Evolutionary conservation across 1,140 invertebrate species (phyloP).

Genomic region (Sycophaga agraensis): DNA sequence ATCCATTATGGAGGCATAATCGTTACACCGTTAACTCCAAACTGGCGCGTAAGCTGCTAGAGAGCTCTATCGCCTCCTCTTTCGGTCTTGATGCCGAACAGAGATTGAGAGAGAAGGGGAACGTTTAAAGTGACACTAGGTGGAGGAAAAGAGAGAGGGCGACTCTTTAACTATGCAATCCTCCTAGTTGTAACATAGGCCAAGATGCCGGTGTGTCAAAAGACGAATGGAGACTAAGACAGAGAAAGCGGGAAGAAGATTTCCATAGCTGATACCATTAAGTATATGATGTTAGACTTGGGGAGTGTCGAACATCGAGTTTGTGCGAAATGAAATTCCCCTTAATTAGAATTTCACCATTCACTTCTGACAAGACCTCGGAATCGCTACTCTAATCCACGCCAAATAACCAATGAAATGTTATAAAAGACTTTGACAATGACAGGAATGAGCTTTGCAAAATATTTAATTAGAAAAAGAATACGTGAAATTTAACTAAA

Average conservation of each 20-base stretch:
- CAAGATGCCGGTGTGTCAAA: neutral
- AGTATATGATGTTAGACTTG: conserved; percentile 23
- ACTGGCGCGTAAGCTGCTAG: conserved; percentile 39
- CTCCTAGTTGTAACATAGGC: conserved; percentile 6
- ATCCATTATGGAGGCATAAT: conserved; percentile 52
- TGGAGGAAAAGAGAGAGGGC: too few relatives aligned
- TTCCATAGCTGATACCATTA: neutral
- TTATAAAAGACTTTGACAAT: too few relatives aligned
- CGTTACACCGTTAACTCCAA: conserved; percentile 53
- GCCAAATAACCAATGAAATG: too few relatives aligned
- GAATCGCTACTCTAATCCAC: too few relatives aligned
- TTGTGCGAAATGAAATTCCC: conserved; percentile 34
- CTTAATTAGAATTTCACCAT: conserved; percentile 33
- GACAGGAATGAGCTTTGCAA: too few relatives aligned
- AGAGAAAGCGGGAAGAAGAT: neutral
- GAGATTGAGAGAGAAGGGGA: too few relatives aligned
- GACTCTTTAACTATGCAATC: conserved; percentile 35
- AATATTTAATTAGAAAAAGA: too few relatives aligned
- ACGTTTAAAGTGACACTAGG: too few relatives aligned
- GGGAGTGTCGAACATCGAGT: conserved; percentile 1
- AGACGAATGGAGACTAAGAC: too few relatives aligned
- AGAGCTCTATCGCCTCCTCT: conserved; percentile 11
- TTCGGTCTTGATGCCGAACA: too few relatives aligned
- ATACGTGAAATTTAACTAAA: too few relatives aligned
- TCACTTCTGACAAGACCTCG: neutral